A percentile compares a stretch with the other conserved stretches of the same genome.
Evolutionary conservation across 2,797 vertebrate species (phyloP).

Genomic region (Pseudochaenichthys georgianus): DNA sequence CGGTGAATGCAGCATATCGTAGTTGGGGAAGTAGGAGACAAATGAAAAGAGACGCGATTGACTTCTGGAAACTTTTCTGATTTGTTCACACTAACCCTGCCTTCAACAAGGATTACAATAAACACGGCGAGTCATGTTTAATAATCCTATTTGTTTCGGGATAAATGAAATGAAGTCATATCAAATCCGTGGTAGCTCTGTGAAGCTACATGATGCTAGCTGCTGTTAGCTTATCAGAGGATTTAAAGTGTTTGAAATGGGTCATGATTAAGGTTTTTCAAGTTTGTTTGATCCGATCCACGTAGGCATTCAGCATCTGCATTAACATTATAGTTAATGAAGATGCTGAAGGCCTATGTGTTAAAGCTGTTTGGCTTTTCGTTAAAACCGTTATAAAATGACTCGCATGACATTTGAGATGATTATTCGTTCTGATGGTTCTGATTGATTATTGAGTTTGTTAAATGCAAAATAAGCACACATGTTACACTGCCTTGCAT

Average conservation of each 20-base stretch:
- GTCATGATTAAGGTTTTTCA: no score
- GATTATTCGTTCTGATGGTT: background rate
- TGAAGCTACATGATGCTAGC: slow-evolving; percentile 33
- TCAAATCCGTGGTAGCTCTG: background rate
- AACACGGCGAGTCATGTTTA: slow-evolving; percentile 32
- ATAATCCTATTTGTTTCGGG: accelerated
- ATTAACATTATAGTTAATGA: background rate
- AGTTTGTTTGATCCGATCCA: background rate
- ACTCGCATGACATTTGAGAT: background rate
- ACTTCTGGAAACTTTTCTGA: background rate
- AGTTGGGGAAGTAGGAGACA: accelerated
- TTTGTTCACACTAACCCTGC: background rate
- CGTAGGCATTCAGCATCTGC: no score
- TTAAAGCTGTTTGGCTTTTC: no score
- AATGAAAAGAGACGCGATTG: background rate
- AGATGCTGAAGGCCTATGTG: no score
- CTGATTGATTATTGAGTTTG: background rate
- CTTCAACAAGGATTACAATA: accelerated
- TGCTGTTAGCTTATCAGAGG: slow-evolving; percentile 19
- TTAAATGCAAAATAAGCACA: background rate
- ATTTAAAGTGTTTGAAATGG: background rate
- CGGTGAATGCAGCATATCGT: background rate
- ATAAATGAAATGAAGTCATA: background rate
- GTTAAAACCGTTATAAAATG: no score
- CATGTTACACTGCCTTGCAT: no score